Base-by-base conservation (phyloP, 2,888 invertebrate genomes). In the Furcula furcula region DNA sequence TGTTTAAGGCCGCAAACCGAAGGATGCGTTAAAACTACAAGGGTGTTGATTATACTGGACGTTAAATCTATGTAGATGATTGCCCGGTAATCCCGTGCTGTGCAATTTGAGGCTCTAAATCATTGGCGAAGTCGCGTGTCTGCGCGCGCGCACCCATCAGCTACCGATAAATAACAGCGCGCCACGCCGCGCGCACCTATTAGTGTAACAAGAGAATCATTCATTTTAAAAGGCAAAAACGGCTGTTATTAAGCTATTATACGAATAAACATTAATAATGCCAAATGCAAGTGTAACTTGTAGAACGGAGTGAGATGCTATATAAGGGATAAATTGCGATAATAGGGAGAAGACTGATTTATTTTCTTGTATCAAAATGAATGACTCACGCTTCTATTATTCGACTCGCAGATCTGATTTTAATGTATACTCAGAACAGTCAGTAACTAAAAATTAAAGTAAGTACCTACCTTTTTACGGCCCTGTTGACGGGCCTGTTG, bases 51-150 rank as follows among this genome's bases (percentile, higher is more conserved):
- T 66, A 64, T 61, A 64, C 60, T 54, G 65, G 62, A 67, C 60
- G 64, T 71, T 65, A 65, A 68, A 65, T 61, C 65, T 63, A n/a
- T n/a, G n/a, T n/a, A 66, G 71, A 70, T 64, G 71, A 71, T 70
- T 65, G 67, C 61, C 52, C 45, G 55, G 73, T 65, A 74, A 67
- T 65, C 60, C 63, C 68, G 59, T 59, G 71, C 68, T 67, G 66
- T 80, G 86, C 86, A 87, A 88, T 88, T 87, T 88, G 70, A 74
- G 77, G 73, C 76, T 70, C 55, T 88, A 88, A 88, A 88, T 88
- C 87, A 86, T 70, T 61, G 55, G 65, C 63, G 59, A 67, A 59
- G 65, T 54, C 61, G 37, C 33, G 47, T 64, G 62, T 63, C 62
- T 56, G 66, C 29, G 61, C 52, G 48, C 51, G 49, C 39, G 26